phyloP scores from a whole-genome alignment of 2,113 vertebrate species.

The Peromyscus californicus region DNA sequence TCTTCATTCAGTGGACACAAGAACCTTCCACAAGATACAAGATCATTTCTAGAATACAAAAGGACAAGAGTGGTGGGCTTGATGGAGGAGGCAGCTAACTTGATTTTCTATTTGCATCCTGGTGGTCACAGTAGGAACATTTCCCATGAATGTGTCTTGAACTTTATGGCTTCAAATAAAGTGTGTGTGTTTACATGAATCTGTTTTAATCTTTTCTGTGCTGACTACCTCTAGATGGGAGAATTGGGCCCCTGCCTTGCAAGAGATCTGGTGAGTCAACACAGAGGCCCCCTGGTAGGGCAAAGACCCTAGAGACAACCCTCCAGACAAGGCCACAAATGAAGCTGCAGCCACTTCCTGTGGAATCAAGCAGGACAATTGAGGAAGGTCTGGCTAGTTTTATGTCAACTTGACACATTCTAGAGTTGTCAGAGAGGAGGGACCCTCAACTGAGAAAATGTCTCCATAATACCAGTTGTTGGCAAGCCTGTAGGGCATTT shows the following conservation, averaged over 20 bases:
- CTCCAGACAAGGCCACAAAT: neutral
- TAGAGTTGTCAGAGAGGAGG: neutral
- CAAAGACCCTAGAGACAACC: neutral
- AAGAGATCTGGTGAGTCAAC: neutral
- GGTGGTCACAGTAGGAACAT: neutral
- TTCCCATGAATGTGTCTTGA: neutral
- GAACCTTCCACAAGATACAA: neutral
- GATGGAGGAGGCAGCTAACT: neutral
- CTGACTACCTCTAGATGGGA: neutral
- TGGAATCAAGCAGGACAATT: neutral
- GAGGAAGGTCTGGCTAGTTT: neutral
- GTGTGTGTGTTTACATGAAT: neutral
- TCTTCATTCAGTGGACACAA: neutral
- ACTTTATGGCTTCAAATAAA: neutral
- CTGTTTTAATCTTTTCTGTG: neutral
- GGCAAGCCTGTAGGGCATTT: neutral
- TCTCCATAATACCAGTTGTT: neutral
- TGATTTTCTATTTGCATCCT: neutral
- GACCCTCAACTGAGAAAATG: neutral
- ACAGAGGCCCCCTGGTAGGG: neutral
- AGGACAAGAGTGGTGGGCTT: neutral
- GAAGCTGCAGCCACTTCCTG: neutral
- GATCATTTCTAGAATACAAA: neutral
- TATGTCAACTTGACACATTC: neutral
- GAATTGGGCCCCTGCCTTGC: neutral